Base-by-base conservation (phyloP, 2,113 vertebrate species). In the Callocephalon fimbriatum region DNA sequence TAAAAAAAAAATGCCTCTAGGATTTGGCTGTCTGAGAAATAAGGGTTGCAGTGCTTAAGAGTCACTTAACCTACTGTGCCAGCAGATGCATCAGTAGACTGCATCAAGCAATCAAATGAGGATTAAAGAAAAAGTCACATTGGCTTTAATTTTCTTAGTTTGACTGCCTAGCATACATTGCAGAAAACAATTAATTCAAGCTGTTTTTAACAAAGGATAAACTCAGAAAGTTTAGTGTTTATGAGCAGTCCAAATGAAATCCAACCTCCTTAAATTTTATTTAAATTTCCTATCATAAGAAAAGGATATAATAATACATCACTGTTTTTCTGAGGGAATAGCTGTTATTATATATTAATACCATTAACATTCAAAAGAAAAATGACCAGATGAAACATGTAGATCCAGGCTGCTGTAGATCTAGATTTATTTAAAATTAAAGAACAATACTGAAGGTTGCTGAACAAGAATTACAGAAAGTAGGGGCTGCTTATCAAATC, bases 101-200 rank as follows among this genome's bases (percentile, higher is more conserved):
- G 50, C 93, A 88, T 95, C 97, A 96, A 88, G 80, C 87, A 95
- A 97, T 92, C 97, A 92, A 87, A 97, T 95, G 95, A 38, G 96
- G 86, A 97, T 97, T 97, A 97, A 71, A 66, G 88, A 71, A 96
- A 90, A 93, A 94, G 86, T 84, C 95, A 74, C 65, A 90, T 31
- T 75, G 45, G 59, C 93, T 96, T 97, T 94, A 96, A 94, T 91
- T 82, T 82, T 95, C 61, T 80, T 90, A 86, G 80, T 94, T 80
- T 93, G 70, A 62, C 86, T 95, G 83, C 91, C 95, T 95, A 86
- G 78, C 47, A 88, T 85, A 87, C 50, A 40, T 26, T 91, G 86
- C 42, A 90, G 86, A 82, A 96, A 94, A 82, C 15, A 2, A 95
- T 90, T 95, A 96, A 91, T 95, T 95, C 58, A 76, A 47, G 75